Evolutionary conservation across 1,140 invertebrate species (phyloP).

Genomic region (Lasioglossum albipes): DNA sequence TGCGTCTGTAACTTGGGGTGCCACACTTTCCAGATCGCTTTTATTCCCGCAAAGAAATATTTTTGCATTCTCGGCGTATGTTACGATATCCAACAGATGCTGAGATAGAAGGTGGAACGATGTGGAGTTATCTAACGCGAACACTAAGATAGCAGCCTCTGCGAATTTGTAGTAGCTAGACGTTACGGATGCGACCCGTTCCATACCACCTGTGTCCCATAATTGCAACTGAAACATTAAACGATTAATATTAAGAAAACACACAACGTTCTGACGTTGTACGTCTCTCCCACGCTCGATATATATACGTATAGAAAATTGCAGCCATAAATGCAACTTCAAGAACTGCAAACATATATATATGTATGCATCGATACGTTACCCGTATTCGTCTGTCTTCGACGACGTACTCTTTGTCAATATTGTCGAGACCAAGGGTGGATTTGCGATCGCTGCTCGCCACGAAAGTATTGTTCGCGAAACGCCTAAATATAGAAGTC

Average conservation of each 20-base stretch:
- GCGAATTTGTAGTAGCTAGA: conserved; percentile 97
- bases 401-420: conserved; percentile 88
- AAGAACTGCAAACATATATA: conserved; percentile 1
- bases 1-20: conserved; percentile 89
- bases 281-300: not conserved
- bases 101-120: conserved; percentile 95
- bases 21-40: conserved; percentile 87
- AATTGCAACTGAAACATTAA: conserved; percentile 87
- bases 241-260: conserved; percentile 23
- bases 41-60: conserved; percentile 96
- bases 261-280: too few species aligned
- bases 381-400: conserved; percentile 90
- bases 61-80: conserved; percentile 95
- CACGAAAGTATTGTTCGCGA: conserved; percentile 93
- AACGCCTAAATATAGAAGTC: conserved; percentile 94
- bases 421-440: conserved; percentile 95
- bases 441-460: conserved; percentile 90
- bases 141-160: conserved; percentile 94
- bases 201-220: conserved; percentile 97
- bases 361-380: conserved; percentile 44
- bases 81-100: conserved; percentile 93
- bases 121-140: conserved; percentile 93
- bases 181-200: conserved; percentile 95
- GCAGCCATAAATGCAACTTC: not conserved
- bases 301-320: not conserved